Evolutionary conservation across 2,113 vertebrate species (phyloP).

Genomic region (Campylomormyrus numenius): DNA sequence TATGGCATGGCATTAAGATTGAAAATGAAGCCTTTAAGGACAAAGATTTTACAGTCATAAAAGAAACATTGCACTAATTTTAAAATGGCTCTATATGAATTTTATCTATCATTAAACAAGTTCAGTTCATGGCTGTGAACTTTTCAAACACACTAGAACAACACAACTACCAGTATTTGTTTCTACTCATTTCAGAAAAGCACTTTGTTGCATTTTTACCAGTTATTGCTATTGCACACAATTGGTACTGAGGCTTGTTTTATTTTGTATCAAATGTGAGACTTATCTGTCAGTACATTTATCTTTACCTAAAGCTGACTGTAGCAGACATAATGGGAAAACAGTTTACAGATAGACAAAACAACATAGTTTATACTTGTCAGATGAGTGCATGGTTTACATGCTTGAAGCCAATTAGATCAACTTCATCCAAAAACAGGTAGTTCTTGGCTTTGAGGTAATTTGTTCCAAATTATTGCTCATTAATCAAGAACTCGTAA

Average conservation of each 20-base stretch:
- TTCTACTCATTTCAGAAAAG: background rate
- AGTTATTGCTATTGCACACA: background rate
- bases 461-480: too few species aligned
- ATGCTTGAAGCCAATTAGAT: background rate
- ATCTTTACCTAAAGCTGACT: background rate
- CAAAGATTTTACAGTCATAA: background rate
- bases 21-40: background rate
- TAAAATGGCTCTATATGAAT: background rate
- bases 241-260: background rate
- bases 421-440: background rate
- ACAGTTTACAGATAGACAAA: background rate
- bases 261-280: background rate
- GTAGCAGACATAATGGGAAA: background rate
- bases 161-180: background rate
- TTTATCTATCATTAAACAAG: too few species aligned
- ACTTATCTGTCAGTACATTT: background rate
- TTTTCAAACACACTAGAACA: background rate
- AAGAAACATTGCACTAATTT: background rate
- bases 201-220: background rate
- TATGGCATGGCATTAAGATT: background rate
- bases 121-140: background rate
- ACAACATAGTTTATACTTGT: background rate
- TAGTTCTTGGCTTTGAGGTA: too few species aligned
- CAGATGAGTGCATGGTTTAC: background rate
- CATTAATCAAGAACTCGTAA: too few species aligned